Evolutionary conservation across 2,797 vertebrate genomes (phyloP), one percentile per base, ranked within the genome.

Genomic region (Huso huso): DNA sequence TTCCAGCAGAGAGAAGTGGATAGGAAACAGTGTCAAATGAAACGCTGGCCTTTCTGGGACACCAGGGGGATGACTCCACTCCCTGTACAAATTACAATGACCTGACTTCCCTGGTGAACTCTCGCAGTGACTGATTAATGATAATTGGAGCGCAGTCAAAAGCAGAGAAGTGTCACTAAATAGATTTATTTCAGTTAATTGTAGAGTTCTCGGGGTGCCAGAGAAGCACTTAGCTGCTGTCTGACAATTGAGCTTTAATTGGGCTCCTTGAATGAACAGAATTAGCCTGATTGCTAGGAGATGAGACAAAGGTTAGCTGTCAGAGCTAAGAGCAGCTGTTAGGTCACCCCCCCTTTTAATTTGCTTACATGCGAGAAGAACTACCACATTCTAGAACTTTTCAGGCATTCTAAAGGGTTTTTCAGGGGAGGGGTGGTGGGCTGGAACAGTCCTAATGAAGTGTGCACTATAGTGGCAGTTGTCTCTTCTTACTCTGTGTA

Each of bases 281-380:
- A 93, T 94, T 93, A 93, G 87, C 83, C 86, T 90, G 92, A 93
- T 94, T 93, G 91, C 91, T 86, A 71, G 79, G 90, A 88, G 89
- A 85, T 89, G 88, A 90, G 86, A 85, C 80, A 88, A 88, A 88
- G 87, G 88, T 89, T 74, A 76, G 67, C 79, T 83, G 85, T 84
- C 84, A 79, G 80, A 77, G 72, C 77, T 73, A 78, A 81, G 81
- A 83, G 79, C 79, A 78, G 75, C 78, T 74, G 2, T 62, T 58
- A 62, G 18, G 15, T 73, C 76, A 64, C 49, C 6, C 51, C 72
- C 51, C n/a, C 51, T 62, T 62, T 62, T 15, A 13, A 61, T n/a
- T 51, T 18, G 55, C 71, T 71, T 50, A 48, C 55, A 58, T 49
- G 9, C 52, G 49, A 13, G 37, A 48, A 71, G 62, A 68, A 67